These are phyloP conservation scores for Tor tambroides DNA, from an alignment of 2,113 vertebrate species.

Conservation along the genomic window DNA sequence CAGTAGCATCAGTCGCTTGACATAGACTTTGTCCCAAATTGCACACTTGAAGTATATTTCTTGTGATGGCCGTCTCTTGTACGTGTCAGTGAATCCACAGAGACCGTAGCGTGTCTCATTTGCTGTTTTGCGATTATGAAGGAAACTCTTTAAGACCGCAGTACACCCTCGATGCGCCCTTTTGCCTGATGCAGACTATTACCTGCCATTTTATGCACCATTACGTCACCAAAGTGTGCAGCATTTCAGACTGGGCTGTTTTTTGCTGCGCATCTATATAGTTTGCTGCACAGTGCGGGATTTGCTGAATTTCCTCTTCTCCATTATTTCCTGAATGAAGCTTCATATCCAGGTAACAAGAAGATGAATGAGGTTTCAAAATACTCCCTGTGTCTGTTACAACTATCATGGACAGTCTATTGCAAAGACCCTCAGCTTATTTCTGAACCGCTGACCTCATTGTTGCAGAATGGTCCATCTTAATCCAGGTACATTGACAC, in stretches of 20 bases:
- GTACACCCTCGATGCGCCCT: background rate
- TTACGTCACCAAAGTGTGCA: background rate
- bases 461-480: slow-evolving; percentile 23
- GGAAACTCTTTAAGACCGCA: background rate
- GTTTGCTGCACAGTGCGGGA: background rate
- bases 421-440: background rate
- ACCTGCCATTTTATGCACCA: background rate
- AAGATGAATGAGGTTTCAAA: slow-evolving; percentile 48
- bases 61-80: background rate
- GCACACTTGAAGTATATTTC: background rate
- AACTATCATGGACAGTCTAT: slow-evolving; percentile 34
- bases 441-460: slow-evolving; percentile 14
- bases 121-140: background rate
- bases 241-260: background rate
- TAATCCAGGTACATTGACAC: slow-evolving; percentile 13
- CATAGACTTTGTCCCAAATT: background rate
- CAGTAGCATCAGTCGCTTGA: background rate
- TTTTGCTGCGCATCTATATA: background rate
- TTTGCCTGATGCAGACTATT: background rate
- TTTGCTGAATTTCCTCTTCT: background rate
- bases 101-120: background rate
- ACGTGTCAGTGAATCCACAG: background rate
- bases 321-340: slow-evolving; percentile 13
- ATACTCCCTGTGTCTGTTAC: background rate
- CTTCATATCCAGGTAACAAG: slow-evolving; percentile 31